Conservation (phyloP, 2,797 vertebrate genomes). For the Meriones psammophilus region DNA sequence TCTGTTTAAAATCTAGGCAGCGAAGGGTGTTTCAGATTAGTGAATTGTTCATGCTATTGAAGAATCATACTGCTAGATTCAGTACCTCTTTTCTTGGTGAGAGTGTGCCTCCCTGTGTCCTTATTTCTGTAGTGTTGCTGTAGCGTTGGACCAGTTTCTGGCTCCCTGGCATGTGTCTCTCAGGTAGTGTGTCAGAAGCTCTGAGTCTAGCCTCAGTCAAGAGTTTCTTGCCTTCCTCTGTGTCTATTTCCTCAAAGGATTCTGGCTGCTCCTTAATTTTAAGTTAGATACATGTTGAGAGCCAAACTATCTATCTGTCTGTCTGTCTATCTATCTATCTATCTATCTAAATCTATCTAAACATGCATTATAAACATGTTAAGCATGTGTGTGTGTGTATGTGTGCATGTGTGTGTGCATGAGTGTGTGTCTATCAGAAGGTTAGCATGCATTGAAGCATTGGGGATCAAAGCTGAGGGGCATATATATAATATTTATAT, state of each 20-base stretch:
- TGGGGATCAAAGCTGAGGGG: too few relatives aligned
- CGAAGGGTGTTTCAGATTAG: not conserved
- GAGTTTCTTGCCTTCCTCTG: not conserved
- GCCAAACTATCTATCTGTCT: not conserved
- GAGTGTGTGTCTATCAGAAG: too few relatives aligned
- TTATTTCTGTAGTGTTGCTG: not conserved
- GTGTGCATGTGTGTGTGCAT: too few relatives aligned
- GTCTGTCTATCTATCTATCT: too few relatives aligned
- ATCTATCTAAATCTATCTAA: too few relatives aligned
- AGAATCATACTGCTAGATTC: not conserved
- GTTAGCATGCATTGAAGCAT: too few relatives aligned
- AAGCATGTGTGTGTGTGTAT: too few relatives aligned
- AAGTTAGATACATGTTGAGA: not conserved
- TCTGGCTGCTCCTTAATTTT: constrained; percentile 33
- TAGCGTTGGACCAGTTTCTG: not conserved
- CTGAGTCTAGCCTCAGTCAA: not conserved
- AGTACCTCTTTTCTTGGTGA: not conserved
- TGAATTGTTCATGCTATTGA: not conserved
- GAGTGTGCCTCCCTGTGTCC: not conserved
- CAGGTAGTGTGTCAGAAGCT: not conserved
- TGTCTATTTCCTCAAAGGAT: not conserved
- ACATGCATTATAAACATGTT: too few relatives aligned
- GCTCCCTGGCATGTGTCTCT: not conserved
- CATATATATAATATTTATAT: too few relatives aligned
- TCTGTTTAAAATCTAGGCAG: not conserved